A percentile compares a stretch with the other conserved stretches of the same genome.
Evolutionary conservation across 2,797 vertebrate species (phyloP).

Genomic region (Darevskia mixta): DNA sequence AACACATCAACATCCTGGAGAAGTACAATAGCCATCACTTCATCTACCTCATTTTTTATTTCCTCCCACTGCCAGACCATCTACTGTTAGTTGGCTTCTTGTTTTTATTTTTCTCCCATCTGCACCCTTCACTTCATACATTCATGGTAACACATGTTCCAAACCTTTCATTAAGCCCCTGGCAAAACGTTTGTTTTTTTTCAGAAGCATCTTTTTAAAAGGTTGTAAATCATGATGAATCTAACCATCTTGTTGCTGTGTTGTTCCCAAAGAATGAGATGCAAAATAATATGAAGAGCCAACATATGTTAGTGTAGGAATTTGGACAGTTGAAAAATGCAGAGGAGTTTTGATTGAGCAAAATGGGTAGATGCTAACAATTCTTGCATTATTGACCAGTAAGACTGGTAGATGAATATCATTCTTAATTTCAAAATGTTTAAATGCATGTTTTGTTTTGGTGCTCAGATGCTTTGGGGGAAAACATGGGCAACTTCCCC

Average conservation of each 20-base stretch:
- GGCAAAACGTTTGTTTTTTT: not conserved
- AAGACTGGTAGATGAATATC: not conserved
- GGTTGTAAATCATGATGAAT: not conserved
- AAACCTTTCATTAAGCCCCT: not conserved
- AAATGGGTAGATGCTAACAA: not conserved
- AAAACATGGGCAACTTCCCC: not conserved
- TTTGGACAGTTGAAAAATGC: not conserved
- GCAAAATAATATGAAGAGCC: not conserved
- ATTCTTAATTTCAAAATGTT: not conserved
- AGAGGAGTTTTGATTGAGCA: not conserved
- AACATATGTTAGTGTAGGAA: not conserved
- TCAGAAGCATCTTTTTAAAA: not conserved
- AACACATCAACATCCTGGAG: not conserved
- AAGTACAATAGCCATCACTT: not conserved
- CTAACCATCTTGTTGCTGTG: not conserved
- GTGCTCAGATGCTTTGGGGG: not conserved
- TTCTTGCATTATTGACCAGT: not conserved
- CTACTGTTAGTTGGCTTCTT: not conserved
- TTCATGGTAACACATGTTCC: not conserved
- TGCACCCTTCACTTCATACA: not conserved
- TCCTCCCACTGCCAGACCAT: not conserved
- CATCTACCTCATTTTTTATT: not conserved
- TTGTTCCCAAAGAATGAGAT: not conserved
- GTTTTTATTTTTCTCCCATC: not conserved
- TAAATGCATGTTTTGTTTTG: not conserved